Base-by-base conservation (phyloP, 92 coral and sea anemone genomes). In the Phenganax stokvisi region DNA sequence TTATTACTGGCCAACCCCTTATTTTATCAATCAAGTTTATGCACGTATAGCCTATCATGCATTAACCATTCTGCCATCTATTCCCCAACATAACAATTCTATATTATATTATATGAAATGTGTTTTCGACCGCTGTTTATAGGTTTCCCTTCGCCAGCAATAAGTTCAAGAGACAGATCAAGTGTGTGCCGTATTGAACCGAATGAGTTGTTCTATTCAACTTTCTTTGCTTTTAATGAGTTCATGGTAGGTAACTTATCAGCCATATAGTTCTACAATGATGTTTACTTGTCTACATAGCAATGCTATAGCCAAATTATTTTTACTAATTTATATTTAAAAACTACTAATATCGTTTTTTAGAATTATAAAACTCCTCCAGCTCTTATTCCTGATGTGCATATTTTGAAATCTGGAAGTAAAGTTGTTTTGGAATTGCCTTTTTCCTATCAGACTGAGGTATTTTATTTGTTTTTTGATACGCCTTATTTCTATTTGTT, bases 291-390 rank as follows among this genome's bases (percentile, higher is more conserved):
- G 65, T 59, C 17, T 59, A 6, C 8, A 13, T 59, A 13, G 20
- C 15, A 20, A 59, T 59, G n/a, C 20, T 59, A 20, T 59, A 13
- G 12, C 15, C 65, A 4, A 59, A 0, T 13, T 59, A 25, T 59
- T 59, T 6, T 13, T 59, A 59, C 65, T 13, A 13, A 7, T 59
- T 59, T 12, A 6, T 6, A 0, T 12, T 25, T 25, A 7, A 59
- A 13, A 13, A 59, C 65, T 13, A 59, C 20, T 74, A 51, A 13
- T 3, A n/a, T 10, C 8, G 47, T 60, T 31, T 44, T 72, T 13
- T 76, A 94, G 98, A 92, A 91, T 89, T 86, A 92, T 91, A 87
- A 89, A 17, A 74, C 85, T 0, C 98, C 97, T 17, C 97, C 92
- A 79, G 98, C 97, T 10, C 80, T 92, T 27, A 83, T 92, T 51